Conservation (phyloP, 1,140 invertebrate species). For the Chironomus striatipennis region DNA sequence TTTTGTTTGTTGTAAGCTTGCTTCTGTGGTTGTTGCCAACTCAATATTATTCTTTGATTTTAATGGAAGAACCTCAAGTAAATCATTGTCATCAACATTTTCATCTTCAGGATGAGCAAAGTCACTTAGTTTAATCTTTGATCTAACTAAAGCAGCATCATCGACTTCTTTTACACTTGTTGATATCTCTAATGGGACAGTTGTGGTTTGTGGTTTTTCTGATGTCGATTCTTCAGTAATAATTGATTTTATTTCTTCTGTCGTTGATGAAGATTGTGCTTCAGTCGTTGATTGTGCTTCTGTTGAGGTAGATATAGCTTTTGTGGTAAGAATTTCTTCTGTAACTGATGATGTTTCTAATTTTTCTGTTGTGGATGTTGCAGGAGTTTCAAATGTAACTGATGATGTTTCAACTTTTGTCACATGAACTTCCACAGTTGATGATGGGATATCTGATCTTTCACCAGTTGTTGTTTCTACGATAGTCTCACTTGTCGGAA, state of each 20-base stretch:
- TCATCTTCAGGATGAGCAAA: conserved; percentile 26
- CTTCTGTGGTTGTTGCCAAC: conserved; percentile 25
- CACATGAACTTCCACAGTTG: not conserved
- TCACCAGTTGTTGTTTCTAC: conserved; percentile 28
- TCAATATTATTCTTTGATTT: conserved; percentile 31
- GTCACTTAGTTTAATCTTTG: conserved; percentile 25
- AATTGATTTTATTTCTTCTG: not conserved
- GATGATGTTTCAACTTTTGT: not conserved
- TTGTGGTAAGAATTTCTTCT: not conserved
- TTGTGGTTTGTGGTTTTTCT: not conserved
- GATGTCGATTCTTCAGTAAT: not conserved
- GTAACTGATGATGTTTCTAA: not conserved
- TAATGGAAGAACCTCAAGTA: conserved; percentile 28
- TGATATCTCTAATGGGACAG: not conserved
- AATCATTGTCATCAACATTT: conserved; percentile 26
- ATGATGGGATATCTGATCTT: not conserved
- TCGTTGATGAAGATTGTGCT: not conserved
- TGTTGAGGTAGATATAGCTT: not conserved
- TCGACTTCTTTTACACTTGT: not conserved
- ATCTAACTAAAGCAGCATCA: not conserved
- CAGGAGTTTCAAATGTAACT: not conserved
- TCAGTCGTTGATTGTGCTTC: not conserved
- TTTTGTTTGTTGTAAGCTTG: conserved; percentile 31
- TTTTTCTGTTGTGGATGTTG: not conserved
- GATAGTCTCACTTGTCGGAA: conserved; percentile 30